These are phyloP conservation scores for Gymnoscopelus microlampas DNA, from an alignment of 2,797 vertebrate genomes.

Conservation along the genomic window DNA sequence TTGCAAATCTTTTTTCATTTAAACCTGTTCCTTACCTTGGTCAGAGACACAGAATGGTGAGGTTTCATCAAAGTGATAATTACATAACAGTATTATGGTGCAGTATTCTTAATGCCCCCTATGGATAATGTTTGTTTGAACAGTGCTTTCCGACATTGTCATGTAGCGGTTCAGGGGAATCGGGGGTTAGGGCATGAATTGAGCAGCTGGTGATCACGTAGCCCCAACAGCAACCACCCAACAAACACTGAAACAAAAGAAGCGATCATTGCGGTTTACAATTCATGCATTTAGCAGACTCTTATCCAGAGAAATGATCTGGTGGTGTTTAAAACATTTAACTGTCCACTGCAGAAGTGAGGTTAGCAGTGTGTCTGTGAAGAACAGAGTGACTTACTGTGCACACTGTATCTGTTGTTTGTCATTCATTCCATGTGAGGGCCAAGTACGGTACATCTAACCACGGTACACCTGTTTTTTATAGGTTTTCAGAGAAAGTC, in stretches of 20 bases:
- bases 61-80: neutral
- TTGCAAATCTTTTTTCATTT: too few relatives aligned
- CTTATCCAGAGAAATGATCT: neutral
- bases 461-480: slow-evolving; percentile 11
- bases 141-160: slow-evolving; percentile 8
- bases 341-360: neutral
- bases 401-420: neutral
- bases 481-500: slow-evolving; percentile 6
- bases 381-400: neutral
- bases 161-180: neutral
- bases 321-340: too few relatives aligned
- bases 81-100: slow-evolving; percentile 18
- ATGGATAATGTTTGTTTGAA: slow-evolving; percentile 23
- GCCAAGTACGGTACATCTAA: neutral
- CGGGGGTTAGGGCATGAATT: neutral
- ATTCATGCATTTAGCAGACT: neutral
- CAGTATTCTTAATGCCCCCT: neutral
- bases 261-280: too few relatives aligned
- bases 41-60: slow-evolving; percentile 3
- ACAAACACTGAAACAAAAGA: neutral
- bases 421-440: neutral
- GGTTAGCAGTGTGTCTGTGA: neutral
- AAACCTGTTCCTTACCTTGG: too few relatives aligned
- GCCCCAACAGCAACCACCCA: neutral
- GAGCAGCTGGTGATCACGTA: slow-evolving; percentile 26